Evolutionary conservation across 2,888 invertebrate species (phyloP).

Genomic region (Zygaena filipendulae): DNA sequence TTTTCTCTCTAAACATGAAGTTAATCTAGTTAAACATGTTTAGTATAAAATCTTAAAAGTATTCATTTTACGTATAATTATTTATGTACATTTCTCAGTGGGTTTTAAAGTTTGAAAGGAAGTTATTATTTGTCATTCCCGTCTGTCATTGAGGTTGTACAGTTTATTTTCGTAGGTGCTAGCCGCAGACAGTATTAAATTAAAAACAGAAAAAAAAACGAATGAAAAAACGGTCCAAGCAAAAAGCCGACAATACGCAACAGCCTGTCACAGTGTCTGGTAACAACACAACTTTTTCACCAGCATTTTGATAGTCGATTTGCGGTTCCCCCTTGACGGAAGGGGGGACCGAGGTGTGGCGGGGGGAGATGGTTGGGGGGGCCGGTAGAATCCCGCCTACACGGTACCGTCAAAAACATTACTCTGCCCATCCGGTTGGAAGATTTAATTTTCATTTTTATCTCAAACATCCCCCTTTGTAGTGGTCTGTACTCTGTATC

Average conservation of each 20-base stretch:
- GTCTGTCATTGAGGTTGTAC: too few relatives aligned
- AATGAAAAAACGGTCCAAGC: constrained; percentile 28
- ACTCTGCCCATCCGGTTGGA: constrained; percentile 65
- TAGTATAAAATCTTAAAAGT: too few relatives aligned
- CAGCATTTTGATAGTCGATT: constrained; percentile 64
- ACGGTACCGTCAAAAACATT: constrained; percentile 67
- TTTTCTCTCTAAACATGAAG: too few relatives aligned
- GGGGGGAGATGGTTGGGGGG: constrained; percentile 24
- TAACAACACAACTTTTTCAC: constrained; percentile 50
- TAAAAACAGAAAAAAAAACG: constrained; percentile 28
- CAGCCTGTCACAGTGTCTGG: constrained; percentile 45
- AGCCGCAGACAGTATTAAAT: constrained; percentile 24
- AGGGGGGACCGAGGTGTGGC: constrained; percentile 12
- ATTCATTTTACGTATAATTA: too few relatives aligned
- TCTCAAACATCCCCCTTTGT: constrained; percentile 69
- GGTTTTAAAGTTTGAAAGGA: too few relatives aligned
- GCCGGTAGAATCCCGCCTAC: constrained; percentile 22
- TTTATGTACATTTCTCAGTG: too few relatives aligned
- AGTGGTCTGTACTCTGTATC: constrained; percentile 64
- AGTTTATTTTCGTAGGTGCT: too few relatives aligned
- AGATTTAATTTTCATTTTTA: constrained; percentile 72
- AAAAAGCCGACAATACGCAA: constrained; percentile 35
- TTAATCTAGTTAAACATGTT: too few relatives aligned
- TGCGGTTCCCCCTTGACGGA: not conserved
- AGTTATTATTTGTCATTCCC: too few relatives aligned